Percentiles rank a stretch among this genome's conserved stretches.
Evolutionary conservation across 2,888 invertebrate genomes (phyloP).

Genomic region (Polyploca ridens): DNA sequence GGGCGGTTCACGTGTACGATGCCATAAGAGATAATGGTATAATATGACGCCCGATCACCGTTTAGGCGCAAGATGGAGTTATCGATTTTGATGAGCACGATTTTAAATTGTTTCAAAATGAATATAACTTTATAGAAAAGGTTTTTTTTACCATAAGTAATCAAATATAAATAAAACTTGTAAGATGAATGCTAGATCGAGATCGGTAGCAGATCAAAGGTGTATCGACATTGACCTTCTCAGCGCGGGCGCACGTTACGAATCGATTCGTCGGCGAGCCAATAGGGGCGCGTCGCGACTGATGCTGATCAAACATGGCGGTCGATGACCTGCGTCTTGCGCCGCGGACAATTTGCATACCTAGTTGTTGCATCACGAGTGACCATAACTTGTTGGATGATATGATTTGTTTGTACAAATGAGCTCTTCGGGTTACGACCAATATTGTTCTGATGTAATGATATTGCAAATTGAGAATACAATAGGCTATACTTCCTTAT

Average conservation of each 20-base stretch:
- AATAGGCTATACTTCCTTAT: neutral
- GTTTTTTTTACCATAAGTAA: neutral
- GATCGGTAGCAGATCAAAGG: constrained; percentile 76
- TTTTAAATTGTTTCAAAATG: constrained; percentile 19
- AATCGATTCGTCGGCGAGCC: constrained; percentile 74
- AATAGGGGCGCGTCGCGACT: constrained; percentile 65
- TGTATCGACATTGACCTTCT: constrained; percentile 80
- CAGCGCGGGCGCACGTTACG: constrained; percentile 71
- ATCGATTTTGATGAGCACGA: constrained; percentile 45
- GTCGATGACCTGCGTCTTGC: constrained; percentile 65
- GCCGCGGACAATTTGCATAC: constrained; percentile 76
- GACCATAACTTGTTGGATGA: constrained; percentile 64
- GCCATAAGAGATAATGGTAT: constrained; percentile 59
- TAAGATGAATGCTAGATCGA: constrained; percentile 34
- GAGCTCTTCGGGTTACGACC: constrained; percentile 14
- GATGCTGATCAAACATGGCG: constrained; percentile 71
- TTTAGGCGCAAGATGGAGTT: constrained; percentile 47
- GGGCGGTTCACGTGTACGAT: constrained; percentile 57
- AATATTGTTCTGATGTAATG: neutral
- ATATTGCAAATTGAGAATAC: neutral
- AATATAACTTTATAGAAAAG: constrained; percentile 4
- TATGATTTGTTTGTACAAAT: constrained; percentile 51
- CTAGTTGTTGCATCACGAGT: constrained; percentile 73
- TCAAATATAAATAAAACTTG: neutral
- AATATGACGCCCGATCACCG: constrained; percentile 58